Percentiles rank a stretch among this genome's conserved stretches.
These are phyloP conservation scores for Leptopilina myrica DNA, from an alignment of 2,888 invertebrate species.

Conservation along the genomic window DNA sequence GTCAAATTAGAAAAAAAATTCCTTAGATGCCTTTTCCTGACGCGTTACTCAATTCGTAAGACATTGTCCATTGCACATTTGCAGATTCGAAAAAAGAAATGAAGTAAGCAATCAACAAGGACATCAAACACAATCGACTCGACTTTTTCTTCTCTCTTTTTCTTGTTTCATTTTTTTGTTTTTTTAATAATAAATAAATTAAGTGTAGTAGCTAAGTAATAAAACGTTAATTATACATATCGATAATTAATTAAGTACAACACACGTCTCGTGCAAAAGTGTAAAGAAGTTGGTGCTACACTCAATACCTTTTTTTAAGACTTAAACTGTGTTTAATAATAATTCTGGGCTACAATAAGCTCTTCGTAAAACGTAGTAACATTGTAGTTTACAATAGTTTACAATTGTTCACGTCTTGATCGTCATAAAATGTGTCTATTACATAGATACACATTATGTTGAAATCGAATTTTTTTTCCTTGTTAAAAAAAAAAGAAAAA, in stretches of 20 bases:
- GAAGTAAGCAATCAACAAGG: conserved; percentile 59
- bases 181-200: conserved; percentile 73
- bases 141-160: conserved; percentile 43
- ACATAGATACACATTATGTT: conserved; percentile 69
- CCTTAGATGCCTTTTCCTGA: conserved; percentile 27
- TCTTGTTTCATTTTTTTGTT: too few relatives aligned
- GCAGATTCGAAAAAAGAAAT: conserved; percentile 41
- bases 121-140: conserved; percentile 67
- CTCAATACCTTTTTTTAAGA: conserved; percentile 72
- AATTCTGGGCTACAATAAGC: conserved; percentile 76
- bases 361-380: conserved; percentile 77
- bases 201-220: conserved; percentile 76
- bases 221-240: conserved; percentile 75
- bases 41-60: conserved; percentile 37
- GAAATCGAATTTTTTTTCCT: conserved; percentile 64
- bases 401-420: conserved; percentile 72
- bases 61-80: conserved; percentile 41
- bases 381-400: conserved; percentile 77
- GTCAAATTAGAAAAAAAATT: neutral
- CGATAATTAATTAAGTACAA: conserved; percentile 74
- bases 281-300: conserved; percentile 76
- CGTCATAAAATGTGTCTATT: conserved; percentile 69
- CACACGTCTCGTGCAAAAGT: conserved; percentile 77
- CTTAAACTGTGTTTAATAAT: conserved; percentile 74
- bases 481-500: neutral